Evolutionary conservation across 2,113 vertebrate species (phyloP), one percentile per base, ranked within the genome.

Genomic region (Mesocricetus auratus): DNA sequence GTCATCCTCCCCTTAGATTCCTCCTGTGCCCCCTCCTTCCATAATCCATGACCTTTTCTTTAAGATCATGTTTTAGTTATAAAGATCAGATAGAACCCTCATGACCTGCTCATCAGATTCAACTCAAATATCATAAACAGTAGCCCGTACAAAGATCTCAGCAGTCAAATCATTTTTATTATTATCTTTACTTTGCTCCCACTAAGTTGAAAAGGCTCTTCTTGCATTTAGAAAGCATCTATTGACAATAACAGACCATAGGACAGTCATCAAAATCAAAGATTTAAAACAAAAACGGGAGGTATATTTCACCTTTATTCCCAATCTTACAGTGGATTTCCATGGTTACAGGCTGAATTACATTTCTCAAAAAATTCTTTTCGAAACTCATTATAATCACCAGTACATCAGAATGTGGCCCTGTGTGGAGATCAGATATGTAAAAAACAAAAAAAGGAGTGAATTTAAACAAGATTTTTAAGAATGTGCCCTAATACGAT

Each of bases 31-130:
- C 16, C 11, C 5, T n/a, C 8, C 36, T 56, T 81, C 15, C 29
- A 53, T 83, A 47, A 87, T 58, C 42, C 71, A 79, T 26, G 58
- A 39, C 56, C 53, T 91, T 81, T 94, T 60, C 50, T 22, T 47
- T 64, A 86, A 93, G 78, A 75, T 85, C 83, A 45, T 53, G 15
- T 19, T 96, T 97, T 60, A 85, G 17, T 74, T 94, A 42, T 42
- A 68, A 96, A 74, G 24, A 31, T 79, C 31, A 96, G 56, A 68
- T 26, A 85, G 11, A 22, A 89, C 1, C 42, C 47, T 73, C 83
- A 73, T 31, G 86, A 10, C 2, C 53, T 58, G 8, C 7, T 58
- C 45, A 85, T 69, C 75, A 74, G 69, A 85, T 74, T 92, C 68
- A 94, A 87, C 45, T 26, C 42, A 45, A 74, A 75, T 90, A 66